Evolutionary conservation across 37 sponge, comb jelly and placozoan species (phyloP), one percentile per base, ranked within the genome.

Genomic region (Halichondria panicea): DNA sequence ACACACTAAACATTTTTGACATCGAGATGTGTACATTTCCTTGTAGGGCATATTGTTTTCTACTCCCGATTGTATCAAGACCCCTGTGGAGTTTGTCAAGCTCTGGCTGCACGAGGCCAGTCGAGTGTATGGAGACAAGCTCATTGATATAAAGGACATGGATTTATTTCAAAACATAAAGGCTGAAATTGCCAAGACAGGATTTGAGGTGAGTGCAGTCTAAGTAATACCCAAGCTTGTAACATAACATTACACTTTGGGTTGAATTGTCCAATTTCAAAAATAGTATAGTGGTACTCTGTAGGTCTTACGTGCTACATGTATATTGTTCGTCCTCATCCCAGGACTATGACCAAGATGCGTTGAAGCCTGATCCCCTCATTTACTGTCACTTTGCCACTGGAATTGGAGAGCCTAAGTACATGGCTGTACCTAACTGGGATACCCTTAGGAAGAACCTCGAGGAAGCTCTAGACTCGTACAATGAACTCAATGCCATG

Each of bases 101-200:
- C 80, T 97, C 44, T 97, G 98, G 98, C 86, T 97, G 56, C 98
- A 97, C 70, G 98, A 97, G 69, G 79, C 93, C 67, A 86, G 84
- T 37, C 52, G 98, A 24, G 98, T 97, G 44, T 97, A 97, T 69
- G 76, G 95, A 12, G 98, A 97, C 86, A 97, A 97, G 74, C 83
- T 97, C 55, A 78, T 97, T 66, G 98, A 97, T 1, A 44, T 48
- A 1, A 94, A 97, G 69, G 98, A 97, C 83, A 89, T 94, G 40
- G 90, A 55, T 0, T 75, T 65, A 30, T 97, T 89, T 72, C 66
- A 86, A 19, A 94, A 89, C 44, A 30, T 97, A 31, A 86, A 93
- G 61, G 58, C 84, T 43, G 98, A 97, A 4, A 58, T 91, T 24
- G 87, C 80, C 13, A 94, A 92, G 79, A 55, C 80, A 21, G 70